A percentile compares a stretch with the other conserved stretches of the same genome.
Evolutionary conservation across 2,797 vertebrate genomes (phyloP).

Genomic region (Taenioides sp.): DNA sequence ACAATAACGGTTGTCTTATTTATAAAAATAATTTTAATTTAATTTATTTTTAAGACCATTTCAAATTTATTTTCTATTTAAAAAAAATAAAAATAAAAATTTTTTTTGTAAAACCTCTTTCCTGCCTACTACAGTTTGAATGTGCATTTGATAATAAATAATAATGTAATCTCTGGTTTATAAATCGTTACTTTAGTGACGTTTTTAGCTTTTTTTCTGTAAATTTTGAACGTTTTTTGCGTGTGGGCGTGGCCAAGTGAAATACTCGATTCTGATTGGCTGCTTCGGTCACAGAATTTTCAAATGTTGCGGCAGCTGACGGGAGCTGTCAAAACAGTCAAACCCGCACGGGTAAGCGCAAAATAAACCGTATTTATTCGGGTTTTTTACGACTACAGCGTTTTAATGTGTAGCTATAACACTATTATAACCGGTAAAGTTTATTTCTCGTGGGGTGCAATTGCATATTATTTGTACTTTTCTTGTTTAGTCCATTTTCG

Average conservation of each 20-base stretch:
- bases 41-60: neutral
- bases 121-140: neutral
- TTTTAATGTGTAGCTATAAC: neutral
- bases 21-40: no score
- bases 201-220: constrained; percentile 31
- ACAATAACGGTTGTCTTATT: neutral
- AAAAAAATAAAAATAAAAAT: no score
- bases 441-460: neutral
- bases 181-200: neutral
- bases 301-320: constrained; percentile 51
- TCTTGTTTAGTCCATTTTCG: neutral
- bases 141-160: neutral
- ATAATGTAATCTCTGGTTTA: neutral
- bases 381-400: neutral
- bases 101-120: neutral
- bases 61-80: no score
- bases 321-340: constrained; percentile 56
- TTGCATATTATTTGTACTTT: neutral
- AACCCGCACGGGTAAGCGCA: constrained; percentile 42
- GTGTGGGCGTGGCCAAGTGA: constrained; percentile 24
- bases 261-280: constrained; percentile 59
- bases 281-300: constrained; percentile 50
- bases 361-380: rapidly evolving
- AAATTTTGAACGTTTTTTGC: neutral
- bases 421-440: neutral